Conservation (phyloP, 2,888 invertebrate species). For the Notodonta dromedarius region DNA sequence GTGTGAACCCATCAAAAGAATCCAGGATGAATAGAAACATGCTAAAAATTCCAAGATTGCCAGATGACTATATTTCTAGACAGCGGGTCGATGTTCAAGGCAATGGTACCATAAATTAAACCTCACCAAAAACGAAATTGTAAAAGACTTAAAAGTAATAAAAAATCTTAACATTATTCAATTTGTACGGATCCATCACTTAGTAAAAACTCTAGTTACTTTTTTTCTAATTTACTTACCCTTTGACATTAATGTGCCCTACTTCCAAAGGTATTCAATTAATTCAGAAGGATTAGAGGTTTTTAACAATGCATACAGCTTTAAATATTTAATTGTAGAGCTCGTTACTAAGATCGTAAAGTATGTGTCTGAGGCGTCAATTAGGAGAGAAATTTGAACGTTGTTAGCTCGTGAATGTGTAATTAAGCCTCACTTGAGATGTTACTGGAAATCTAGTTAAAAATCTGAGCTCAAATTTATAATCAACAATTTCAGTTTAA, state of each 20-base stretch:
- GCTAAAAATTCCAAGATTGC: not conserved
- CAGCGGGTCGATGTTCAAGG: not conserved
- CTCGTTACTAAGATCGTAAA: constrained; percentile 60
- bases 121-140: too few species aligned
- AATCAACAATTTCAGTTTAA: constrained; percentile 6
- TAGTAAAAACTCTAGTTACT: constrained; percentile 16
- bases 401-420: constrained; percentile 59
- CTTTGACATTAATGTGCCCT: constrained; percentile 36
- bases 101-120: too few species aligned
- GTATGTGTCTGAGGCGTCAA: constrained; percentile 60
- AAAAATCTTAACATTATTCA: constrained; percentile 3
- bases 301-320: constrained; percentile 43
- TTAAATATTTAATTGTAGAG: constrained; percentile 62
- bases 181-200: constrained; percentile 12
- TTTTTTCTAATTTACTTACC: constrained; percentile 31
- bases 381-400: constrained; percentile 58
- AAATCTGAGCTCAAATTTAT: constrained; percentile 28
- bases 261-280: constrained; percentile 40
- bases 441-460: constrained; percentile 53
- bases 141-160: too few species aligned
- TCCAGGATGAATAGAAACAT: not conserved
- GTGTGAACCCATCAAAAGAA: not conserved
- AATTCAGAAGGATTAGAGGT: constrained; percentile 46
- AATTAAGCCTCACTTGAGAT: constrained; percentile 54
- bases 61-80: not conserved